A percentile compares a stretch with the other conserved stretches of the same genome.
phyloP scores from a whole-genome alignment of 2,113 vertebrate species.

The Hymenochirus boettgeri region DNA sequence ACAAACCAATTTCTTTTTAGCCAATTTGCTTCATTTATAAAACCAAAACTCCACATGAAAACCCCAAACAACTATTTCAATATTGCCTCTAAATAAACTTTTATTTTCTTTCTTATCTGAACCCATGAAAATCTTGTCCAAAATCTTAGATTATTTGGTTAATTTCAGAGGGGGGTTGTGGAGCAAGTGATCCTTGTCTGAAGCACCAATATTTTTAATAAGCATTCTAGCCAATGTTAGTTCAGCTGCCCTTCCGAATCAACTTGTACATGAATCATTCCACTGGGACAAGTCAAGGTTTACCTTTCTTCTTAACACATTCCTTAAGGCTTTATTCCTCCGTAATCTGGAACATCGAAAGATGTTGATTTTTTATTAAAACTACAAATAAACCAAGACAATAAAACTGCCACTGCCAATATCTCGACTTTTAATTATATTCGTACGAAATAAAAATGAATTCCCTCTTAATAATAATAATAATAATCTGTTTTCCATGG shows the following conservation, averaged over 20 bases:
- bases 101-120: constrained; percentile 53
- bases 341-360: neutral
- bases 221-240: constrained; percentile 61
- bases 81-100: no score
- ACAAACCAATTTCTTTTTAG: no score
- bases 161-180: constrained; percentile 52
- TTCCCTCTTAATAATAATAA: no score
- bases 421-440: no score
- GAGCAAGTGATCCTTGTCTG: constrained; percentile 47
- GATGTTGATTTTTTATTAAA: constrained; percentile 16
- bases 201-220: constrained; percentile 57
- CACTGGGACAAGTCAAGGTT: constrained; percentile 14
- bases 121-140: constrained; percentile 47
- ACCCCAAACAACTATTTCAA: no score
- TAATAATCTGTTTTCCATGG: no score
- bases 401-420: no score
- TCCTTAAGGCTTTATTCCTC: constrained; percentile 43
- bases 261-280: constrained; percentile 51
- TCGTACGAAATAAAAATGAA: no score
- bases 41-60: no score
- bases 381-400: no score
- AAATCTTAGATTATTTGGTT: constrained; percentile 51
- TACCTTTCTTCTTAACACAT: constrained; percentile 47
- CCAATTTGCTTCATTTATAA: no score
- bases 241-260: constrained; percentile 58